phyloP scores from a whole-genome alignment of 2,888 invertebrate genomes.

The Cheilosia pagana region DNA sequence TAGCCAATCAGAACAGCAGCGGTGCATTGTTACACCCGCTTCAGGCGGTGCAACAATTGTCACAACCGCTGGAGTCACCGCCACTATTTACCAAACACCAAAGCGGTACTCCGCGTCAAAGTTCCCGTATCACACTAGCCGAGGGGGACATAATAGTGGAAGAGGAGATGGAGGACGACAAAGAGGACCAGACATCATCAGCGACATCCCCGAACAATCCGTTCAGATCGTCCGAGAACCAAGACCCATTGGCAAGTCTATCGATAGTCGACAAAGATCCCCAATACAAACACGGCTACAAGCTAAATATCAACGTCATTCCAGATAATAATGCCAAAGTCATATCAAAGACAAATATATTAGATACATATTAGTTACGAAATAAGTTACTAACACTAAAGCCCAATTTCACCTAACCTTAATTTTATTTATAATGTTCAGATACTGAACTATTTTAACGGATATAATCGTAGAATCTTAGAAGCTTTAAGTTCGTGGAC shows the following conservation, averaged over 20 bases:
- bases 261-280: constrained; percentile 51
- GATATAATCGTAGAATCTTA: too few species aligned
- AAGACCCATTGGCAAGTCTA: constrained; percentile 22
- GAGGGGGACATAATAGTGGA: constrained; percentile 82
- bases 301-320: constrained; percentile 79
- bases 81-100: constrained; percentile 75
- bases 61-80: constrained; percentile 43
- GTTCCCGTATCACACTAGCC: constrained; percentile 80
- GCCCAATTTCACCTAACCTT: background rate
- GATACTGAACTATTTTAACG: too few species aligned
- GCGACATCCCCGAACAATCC: constrained; percentile 50
- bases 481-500: too few species aligned
- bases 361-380: constrained; percentile 65
- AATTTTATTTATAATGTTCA: too few species aligned
- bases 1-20: constrained; percentile 73
- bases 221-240: constrained; percentile 39
- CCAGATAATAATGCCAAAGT: constrained; percentile 79
- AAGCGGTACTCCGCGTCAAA: constrained; percentile 75
- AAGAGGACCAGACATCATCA: constrained; percentile 45
- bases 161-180: constrained; percentile 69
- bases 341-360: constrained; percentile 78
- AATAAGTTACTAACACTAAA: background rate
- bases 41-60: constrained; percentile 21
- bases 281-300: constrained; percentile 76
- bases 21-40: constrained; percentile 71